These are phyloP conservation scores for Marmota monax DNA, from an alignment of 2,113 vertebrate species.

Conservation along the genomic window DNA sequence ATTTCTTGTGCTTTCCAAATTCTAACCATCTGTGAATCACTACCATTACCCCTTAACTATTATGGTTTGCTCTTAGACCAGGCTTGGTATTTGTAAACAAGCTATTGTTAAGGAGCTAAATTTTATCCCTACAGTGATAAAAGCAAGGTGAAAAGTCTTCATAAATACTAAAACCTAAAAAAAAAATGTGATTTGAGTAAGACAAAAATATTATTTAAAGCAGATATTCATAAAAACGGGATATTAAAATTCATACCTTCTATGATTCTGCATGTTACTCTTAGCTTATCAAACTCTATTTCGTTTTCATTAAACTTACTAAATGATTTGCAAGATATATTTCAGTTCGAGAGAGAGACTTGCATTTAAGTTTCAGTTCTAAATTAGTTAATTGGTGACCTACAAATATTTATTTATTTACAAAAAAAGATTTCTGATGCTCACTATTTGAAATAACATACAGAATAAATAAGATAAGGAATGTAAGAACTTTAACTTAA, in stretches of 20 bases:
- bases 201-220: background rate
- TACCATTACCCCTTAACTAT: background rate
- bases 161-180: background rate
- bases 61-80: background rate
- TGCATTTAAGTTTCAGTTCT: background rate
- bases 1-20: background rate
- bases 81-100: background rate
- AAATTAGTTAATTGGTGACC: background rate
- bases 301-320: background rate
- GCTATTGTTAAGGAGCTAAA: background rate
- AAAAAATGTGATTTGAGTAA: background rate
- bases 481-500: background rate
- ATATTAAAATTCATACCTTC: background rate
- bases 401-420: constrained; percentile 38
- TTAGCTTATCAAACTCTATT: background rate
- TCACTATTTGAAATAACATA: background rate
- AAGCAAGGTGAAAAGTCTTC: background rate
- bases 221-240: background rate
- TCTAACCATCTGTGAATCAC: background rate
- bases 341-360: background rate
- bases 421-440: background rate
- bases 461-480: background rate
- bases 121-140: background rate
- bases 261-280: background rate
- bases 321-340: background rate